phyloP scores from a whole-genome alignment of 2,888 invertebrate species.

The Micoletzkya japonica region DNA sequence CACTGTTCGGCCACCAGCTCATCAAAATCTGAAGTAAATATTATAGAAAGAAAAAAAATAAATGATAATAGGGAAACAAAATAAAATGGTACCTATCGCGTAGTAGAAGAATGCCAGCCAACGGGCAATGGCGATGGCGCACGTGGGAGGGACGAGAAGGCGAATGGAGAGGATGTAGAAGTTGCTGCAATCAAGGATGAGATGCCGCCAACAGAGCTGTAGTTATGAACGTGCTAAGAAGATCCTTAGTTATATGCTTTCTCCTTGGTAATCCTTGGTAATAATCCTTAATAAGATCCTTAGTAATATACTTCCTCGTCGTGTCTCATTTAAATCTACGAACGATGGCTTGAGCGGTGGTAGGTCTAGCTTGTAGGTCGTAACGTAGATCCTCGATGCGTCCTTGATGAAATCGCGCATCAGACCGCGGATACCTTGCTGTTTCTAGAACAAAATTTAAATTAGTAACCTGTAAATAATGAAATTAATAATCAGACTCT shows the following conservation, averaged over 20 bases:
- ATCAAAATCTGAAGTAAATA: slow-evolving; percentile 48
- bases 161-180: slow-evolving; percentile 33
- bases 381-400: slow-evolving; percentile 56
- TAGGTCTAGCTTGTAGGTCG: slow-evolving; percentile 25
- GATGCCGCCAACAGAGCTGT: slow-evolving; percentile 15
- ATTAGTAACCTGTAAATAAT: neutral
- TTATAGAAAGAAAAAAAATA: neutral
- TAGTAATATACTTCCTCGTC: no score
- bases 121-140: slow-evolving; percentile 38
- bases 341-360: slow-evolving; percentile 35
- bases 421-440: slow-evolving; percentile 52
- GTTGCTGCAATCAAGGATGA: slow-evolving; percentile 28
- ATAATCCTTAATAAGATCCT: no score
- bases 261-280: no score
- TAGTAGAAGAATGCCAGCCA: slow-evolving; percentile 62
- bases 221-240: no score
- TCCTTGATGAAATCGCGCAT: slow-evolving; percentile 59
- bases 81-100: slow-evolving; percentile 44
- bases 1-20: slow-evolving; percentile 50
- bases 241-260: no score
- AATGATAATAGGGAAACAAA: neutral
- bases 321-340: no score
- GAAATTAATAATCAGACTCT: no score
- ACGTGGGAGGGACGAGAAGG: slow-evolving; percentile 42
- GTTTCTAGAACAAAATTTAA: slow-evolving; percentile 37